A percentile compares a stretch with the other conserved stretches of the same genome.
Conservation (phyloP, 37 sponge, comb jelly and placozoan genomes). For the Dysidea cf. avara region DNA sequence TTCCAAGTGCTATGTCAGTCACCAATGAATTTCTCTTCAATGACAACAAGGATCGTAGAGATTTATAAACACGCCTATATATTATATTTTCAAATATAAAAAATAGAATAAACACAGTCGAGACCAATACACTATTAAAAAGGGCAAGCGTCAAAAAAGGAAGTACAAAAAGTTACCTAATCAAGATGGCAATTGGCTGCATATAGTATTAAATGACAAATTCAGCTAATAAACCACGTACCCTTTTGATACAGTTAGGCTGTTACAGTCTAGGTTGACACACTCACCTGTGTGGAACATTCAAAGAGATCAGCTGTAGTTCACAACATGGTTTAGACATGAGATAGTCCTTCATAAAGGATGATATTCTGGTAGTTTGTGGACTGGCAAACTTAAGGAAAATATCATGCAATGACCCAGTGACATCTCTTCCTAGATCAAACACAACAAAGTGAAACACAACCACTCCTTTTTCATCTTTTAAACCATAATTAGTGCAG, state of each 20-base stretch:
- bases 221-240: no score
- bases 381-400: not conserved
- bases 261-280: no score
- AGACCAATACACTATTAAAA: no score
- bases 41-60: not conserved
- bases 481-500: no score
- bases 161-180: not conserved
- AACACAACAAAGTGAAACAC: constrained; percentile 43
- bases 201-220: no score
- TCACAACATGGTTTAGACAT: constrained; percentile 4
- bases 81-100: no score
- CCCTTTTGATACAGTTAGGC: no score
- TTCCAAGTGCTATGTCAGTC: constrained; percentile 17
- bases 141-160: no score
- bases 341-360: not conserved
- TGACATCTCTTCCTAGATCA: not conserved
- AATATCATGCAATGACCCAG: not conserved
- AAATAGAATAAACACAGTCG: no score
- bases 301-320: constrained; percentile 17
- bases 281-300: constrained; percentile 16
- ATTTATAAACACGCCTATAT: constrained; percentile 19
- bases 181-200: not conserved
- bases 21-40: not conserved
- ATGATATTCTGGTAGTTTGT: constrained; percentile 1
- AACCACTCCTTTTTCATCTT: not conserved